A percentile compares a stretch with the other conserved stretches of the same genome.
These are phyloP conservation scores for Mycetomoellerius zeteki DNA, from an alignment of 1,140 invertebrate genomes.

Conservation along the genomic window DNA sequence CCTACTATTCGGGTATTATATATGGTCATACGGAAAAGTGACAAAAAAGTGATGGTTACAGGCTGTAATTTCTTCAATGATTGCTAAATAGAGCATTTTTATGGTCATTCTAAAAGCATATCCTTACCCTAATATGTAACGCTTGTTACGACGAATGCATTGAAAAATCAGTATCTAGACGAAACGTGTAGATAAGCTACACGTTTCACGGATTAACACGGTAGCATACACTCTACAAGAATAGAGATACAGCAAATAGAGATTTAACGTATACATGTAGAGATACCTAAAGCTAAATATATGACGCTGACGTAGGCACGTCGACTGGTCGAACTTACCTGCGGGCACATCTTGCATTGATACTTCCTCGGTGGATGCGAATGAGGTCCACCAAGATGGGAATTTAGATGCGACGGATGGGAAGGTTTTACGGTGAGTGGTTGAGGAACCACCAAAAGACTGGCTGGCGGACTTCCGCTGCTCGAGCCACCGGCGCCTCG, in stretches of 20 bases:
- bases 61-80: too few species aligned
- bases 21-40: too few species aligned
- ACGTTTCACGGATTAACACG: neutral
- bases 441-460: conserved; percentile 96
- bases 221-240: neutral
- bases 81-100: too few species aligned
- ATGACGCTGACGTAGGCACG: neutral
- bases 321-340: conserved; percentile 90
- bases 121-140: neutral
- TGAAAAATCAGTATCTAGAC: neutral
- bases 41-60: too few species aligned
- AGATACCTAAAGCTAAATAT: neutral
- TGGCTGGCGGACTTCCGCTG: conserved; percentile 86
- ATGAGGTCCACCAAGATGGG: conserved; percentile 84
- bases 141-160: neutral
- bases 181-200: neutral
- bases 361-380: conserved; percentile 92
- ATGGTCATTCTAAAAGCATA: too few species aligned
- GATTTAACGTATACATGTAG: neutral
- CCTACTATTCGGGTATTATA: neutral
- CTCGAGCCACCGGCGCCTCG: conserved; percentile 87
- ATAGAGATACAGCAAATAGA: neutral
- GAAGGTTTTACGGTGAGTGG: conserved; percentile 92
- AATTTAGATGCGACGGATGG: conserved; percentile 85
- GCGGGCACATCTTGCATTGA: conserved; percentile 99